Evolutionary conservation across 2,113 vertebrate species (phyloP), one percentile per base, ranked within the genome.

Genomic region (Atlantisia rogersi): DNA sequence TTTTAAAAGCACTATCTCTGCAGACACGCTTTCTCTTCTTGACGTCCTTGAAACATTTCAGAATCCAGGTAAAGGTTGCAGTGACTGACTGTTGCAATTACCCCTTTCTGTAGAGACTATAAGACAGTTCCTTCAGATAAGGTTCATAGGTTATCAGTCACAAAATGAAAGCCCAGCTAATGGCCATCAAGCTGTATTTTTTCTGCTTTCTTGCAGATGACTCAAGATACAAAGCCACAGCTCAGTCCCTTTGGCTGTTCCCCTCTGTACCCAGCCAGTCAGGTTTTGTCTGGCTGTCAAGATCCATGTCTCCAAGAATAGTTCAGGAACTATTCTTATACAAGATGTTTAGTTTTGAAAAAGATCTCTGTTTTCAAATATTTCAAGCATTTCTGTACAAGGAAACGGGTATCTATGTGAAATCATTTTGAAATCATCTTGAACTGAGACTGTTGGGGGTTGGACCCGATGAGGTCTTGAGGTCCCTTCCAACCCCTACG

Each of bases 1-100:
- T 90, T 85, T 90, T 77, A 55, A 87, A 95, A 71, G 35, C 73
- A 48, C 53, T 90, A 1, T 84, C 60, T 88, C 53, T 95, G 69
- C 86, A 81, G 73, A 42, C 44, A 60, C 2, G 1, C 29, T 88
- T 94, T 82, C 50, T 50, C 35, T 50, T 68, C 58, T 65, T 93
- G 25, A 58, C 78, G 62, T 71, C 75, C 76, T 94, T 91, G 69
- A 93, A 53, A 44, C 9, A 15, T 63, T 92, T 90, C 58, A 64
- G 77, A 93, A 68, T 86, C 48, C 75, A 92, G 48, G 53, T 37
- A 44, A 46, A 93, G 73, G 7, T 71, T 93, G 69, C 88, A 78
- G 65, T 86, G 64, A 83, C 39, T 64, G 58, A 53, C 69, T 92
- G 18, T 60, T 94, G 56, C 81, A 92, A 95, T 95, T 94, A 67